Base-by-base conservation (phyloP, 1,140 invertebrate species). In the Agrilus planipennis region DNA sequence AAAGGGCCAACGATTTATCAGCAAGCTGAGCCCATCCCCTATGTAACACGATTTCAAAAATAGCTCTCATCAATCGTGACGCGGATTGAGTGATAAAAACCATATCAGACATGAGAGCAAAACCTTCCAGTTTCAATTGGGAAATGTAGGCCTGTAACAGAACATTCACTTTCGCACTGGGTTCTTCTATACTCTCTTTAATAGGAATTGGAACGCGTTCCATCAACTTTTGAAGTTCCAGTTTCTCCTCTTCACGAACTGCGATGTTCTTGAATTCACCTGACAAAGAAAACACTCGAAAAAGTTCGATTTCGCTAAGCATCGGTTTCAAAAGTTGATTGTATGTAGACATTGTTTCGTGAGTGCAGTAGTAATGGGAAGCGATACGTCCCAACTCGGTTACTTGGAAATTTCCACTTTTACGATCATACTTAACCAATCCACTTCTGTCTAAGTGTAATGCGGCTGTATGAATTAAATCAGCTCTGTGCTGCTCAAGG, bases 101-200 rank as follows among this genome's bases (percentile, higher is more conserved):
- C 95, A 99, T 99, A 63, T 99, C 96, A 0, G 92, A 88, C 88
- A 98, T 95, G 3, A 99, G 66, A 1, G 94, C 93, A 64, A 99
- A 97, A 10, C 95, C 94, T 62, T 99, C 95, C 23, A 99, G 67
- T 64, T 99, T 98, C 28, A 99, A 62, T 59, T 99, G 94, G 0
- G 94, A 99, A 38, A 99, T 98, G 63, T 98, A 99, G 1, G 94
- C 93, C 65, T 99, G 93, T 2, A 99, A 69, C 3, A 98, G 63
- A 5, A 96, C 90, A 57, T 89, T 89, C 2, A 96, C 88, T 69
- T 99, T 99, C 0, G 96, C 95, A 51, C 89, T 94, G 0, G 94
- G 81, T 62, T 99, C 95, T 62, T 99, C 96, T 25, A 98, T 93
- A 44, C 89, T 91, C 65, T 99, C 96, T 55, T 99, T 99, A 35